Conservation (phyloP, 2,797 vertebrate species). For the Cetoscarus ocellatus region DNA sequence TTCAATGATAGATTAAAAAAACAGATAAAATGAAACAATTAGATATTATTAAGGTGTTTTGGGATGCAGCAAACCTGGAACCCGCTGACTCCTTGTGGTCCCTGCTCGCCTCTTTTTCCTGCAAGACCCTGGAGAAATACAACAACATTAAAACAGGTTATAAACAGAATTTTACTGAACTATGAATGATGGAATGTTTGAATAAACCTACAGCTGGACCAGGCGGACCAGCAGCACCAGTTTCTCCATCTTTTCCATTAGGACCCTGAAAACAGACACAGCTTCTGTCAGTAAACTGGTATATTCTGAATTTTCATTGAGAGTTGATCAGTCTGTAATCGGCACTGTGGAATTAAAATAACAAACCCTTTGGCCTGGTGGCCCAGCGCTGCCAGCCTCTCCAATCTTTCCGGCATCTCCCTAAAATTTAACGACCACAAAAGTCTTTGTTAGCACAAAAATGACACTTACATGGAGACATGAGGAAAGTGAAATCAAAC, state of each 20-base stretch:
- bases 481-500: not conserved
- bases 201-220: constrained; percentile 89
- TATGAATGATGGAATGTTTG: not conserved
- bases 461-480: not conserved
- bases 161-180: not conserved
- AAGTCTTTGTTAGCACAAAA: not conserved
- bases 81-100: constrained; percentile 92
- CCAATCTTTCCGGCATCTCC: constrained; percentile 95
- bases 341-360: not conserved
- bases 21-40: too few species aligned
- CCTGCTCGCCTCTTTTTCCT: constrained; percentile 97
- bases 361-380: constrained; percentile 92
- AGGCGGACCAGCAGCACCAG: constrained; percentile 90
- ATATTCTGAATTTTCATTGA: too few species aligned
- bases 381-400: constrained; percentile 91
- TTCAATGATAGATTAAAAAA: too few species aligned
- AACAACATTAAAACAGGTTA: not conserved
- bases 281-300: not conserved
- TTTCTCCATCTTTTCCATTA: constrained; percentile 97
- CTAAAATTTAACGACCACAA: constrained; percentile 70
- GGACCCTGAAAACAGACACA: constrained; percentile 82
- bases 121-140: constrained; percentile 86
- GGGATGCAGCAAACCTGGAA: constrained; percentile 88
- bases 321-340: too few species aligned
- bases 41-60: not conserved